phyloP scores from a whole-genome alignment of 2,113 vertebrate genomes.

The Anolis carolinensis region DNA sequence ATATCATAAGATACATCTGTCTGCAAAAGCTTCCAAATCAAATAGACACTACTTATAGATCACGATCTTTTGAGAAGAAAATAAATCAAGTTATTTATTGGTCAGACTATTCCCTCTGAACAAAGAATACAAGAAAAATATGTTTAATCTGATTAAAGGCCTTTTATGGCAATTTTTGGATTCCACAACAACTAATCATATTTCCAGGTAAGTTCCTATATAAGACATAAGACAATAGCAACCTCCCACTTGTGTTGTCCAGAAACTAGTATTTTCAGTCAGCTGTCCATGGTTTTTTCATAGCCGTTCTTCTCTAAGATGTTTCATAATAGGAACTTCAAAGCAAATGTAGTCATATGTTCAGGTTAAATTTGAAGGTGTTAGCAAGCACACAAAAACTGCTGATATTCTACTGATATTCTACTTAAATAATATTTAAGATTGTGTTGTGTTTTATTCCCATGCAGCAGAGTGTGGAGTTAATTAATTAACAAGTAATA shows the following conservation, averaged over 20 bases:
- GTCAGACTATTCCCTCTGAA: neutral
- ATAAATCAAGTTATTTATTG: neutral
- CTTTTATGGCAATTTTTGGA: too few species aligned
- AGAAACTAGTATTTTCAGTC: neutral
- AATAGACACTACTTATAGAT: conserved; percentile 10
- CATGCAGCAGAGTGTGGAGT: too few species aligned
- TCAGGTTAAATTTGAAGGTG: neutral
- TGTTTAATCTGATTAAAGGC: too few species aligned
- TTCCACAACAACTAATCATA: neutral
- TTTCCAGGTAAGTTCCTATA: neutral
- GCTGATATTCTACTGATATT: neutral
- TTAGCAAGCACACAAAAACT: neutral
- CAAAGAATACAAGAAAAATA: too few species aligned
- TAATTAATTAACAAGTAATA: too few species aligned
- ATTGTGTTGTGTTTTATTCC: too few species aligned
- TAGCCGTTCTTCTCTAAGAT: neutral
- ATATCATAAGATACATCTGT: conserved; percentile 57
- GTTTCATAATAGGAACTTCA: neutral
- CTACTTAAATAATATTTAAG: too few species aligned
- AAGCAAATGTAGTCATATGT: neutral
- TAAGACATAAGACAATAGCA: neutral
- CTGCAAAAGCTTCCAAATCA: conserved; percentile 54
- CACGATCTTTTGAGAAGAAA: conserved; percentile 10
- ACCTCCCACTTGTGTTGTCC: too few species aligned
- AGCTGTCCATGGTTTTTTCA: neutral